These are phyloP conservation scores for Drosophila multiciliata DNA, from an alignment of 2,888 invertebrate species.

Conservation along the genomic window DNA sequence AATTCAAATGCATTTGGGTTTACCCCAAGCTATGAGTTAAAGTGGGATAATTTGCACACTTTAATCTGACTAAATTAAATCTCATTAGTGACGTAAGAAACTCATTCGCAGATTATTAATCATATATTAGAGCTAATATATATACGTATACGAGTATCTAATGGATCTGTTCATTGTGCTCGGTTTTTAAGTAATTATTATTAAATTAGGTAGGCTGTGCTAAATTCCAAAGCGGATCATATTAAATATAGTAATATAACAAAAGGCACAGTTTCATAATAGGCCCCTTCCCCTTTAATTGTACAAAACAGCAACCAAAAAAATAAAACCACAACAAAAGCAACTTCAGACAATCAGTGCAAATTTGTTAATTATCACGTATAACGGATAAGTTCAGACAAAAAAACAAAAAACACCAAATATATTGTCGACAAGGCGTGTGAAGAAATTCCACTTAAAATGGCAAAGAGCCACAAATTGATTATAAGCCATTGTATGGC, in stretches of 20 bases:
- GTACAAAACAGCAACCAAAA: constrained; percentile 2
- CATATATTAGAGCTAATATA: constrained; percentile 2
- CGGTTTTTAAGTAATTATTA: constrained; percentile 44
- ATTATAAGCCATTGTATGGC: constrained; percentile 12
- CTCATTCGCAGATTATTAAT: constrained; percentile 24
- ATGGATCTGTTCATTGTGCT: constrained; percentile 32
- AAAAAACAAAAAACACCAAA: constrained; percentile 1
- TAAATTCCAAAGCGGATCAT: constrained; percentile 9
- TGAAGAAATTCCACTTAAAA: constrained; percentile 38
- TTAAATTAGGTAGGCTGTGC: constrained; percentile 11
- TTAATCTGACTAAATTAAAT: constrained; percentile 16
- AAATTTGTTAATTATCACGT: constrained; percentile 73
- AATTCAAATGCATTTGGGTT: constrained; percentile 2
- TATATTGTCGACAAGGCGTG: constrained; percentile 25
- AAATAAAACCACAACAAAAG: constrained; percentile 4
- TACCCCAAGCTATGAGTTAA: neutral
- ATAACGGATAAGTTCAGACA: constrained; percentile 30
- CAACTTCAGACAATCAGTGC: constrained; percentile 38
- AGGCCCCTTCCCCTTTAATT: constrained; percentile 6
- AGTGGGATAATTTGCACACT: constrained; percentile 29
- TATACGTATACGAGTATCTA: constrained; percentile 10
- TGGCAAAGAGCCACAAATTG: constrained; percentile 23
- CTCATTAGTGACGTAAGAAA: constrained; percentile 38
- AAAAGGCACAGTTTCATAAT: constrained; percentile 36
- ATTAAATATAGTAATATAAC: constrained; percentile 36